These are phyloP conservation scores for Acanthopleura granulata DNA, from an alignment of 2,888 invertebrate genomes.

Conservation along the genomic window DNA sequence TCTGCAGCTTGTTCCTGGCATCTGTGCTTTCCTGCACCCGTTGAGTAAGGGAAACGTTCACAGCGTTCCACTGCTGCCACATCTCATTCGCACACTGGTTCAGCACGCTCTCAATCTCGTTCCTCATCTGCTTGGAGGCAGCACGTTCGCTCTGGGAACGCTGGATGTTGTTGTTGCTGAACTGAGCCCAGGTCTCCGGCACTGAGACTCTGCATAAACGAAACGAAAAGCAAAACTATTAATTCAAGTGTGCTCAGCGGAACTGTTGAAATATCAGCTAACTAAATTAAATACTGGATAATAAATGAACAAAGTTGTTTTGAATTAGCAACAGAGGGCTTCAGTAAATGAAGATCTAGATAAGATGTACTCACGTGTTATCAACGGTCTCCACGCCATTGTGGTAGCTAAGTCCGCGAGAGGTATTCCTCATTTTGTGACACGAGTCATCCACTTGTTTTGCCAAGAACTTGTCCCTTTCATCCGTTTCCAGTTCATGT, in stretches of 20 bases:
- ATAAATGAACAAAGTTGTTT: too few species aligned
- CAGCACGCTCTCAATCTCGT: conserved; percentile 64
- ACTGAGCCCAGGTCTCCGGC: conserved; percentile 69
- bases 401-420: conserved; percentile 67
- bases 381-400: conserved; percentile 67
- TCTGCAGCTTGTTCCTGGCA: conserved; percentile 68
- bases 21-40: conserved; percentile 68
- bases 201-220: conserved; percentile 58
- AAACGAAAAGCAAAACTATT: too few species aligned
- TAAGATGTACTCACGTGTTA: conserved; percentile 59
- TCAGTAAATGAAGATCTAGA: too few species aligned
- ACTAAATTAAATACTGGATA: too few species aligned
- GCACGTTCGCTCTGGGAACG: conserved; percentile 68
- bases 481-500: conserved; percentile 90
- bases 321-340: too few species aligned
- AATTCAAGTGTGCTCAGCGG: too few species aligned
- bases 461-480: conserved; percentile 89
- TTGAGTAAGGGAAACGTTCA: conserved; percentile 67
- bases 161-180: conserved; percentile 70
- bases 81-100: conserved; percentile 68
- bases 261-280: too few species aligned
- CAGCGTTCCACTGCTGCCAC: conserved; percentile 69
- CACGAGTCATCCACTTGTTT: conserved; percentile 67
- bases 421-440: conserved; percentile 65
- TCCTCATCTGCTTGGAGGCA: conserved; percentile 66